phyloP scores from a whole-genome alignment of 2,797 vertebrate genomes.

The Carduelis carduelis region DNA sequence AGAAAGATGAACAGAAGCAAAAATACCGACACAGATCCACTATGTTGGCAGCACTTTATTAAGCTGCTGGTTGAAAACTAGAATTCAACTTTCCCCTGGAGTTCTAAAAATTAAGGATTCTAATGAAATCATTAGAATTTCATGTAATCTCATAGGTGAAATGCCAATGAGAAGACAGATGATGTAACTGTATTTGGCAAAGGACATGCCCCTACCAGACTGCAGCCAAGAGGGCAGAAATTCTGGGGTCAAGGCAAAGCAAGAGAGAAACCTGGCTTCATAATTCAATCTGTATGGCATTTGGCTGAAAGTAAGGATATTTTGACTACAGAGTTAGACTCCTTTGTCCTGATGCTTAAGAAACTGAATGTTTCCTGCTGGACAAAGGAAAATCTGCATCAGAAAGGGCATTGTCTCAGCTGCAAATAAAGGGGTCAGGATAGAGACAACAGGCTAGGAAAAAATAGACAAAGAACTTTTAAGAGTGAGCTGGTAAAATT shows the following conservation, averaged over 20 bases:
- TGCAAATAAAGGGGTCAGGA: neutral
- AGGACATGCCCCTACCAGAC: neutral
- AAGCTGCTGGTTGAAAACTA: neutral
- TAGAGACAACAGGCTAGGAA: neutral
- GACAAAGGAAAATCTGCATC: neutral
- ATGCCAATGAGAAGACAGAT: neutral
- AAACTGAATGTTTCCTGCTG: neutral
- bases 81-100: neutral
- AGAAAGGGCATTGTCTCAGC: neutral
- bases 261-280: neutral
- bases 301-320: neutral
- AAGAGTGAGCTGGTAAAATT: neutral
- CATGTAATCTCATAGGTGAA: neutral
- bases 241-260: neutral
- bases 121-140: too few species aligned
- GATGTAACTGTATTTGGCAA: neutral
- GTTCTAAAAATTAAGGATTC: neutral
- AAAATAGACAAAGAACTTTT: neutral
- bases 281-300: neutral
- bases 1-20: neutral
- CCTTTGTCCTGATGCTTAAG: neutral
- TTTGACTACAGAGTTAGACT: neutral
- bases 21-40: neutral
- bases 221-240: neutral
- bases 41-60: neutral